Conservation (phyloP, 2,797 vertebrate genomes). For the Cuniculus paca region DNA sequence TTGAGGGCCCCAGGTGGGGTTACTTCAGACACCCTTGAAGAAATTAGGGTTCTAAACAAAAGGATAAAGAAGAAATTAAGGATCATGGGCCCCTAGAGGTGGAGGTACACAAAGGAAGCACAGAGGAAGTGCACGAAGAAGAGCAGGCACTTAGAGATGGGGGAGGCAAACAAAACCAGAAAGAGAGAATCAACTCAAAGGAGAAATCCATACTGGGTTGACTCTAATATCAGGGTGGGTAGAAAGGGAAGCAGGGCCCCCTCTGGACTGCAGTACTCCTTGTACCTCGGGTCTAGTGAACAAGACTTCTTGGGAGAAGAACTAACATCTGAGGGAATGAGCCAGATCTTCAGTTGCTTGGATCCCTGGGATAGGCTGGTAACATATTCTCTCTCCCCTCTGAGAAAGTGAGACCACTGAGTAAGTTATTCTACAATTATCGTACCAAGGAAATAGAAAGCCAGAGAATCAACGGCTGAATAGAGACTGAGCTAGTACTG, state of each 20-base stretch:
- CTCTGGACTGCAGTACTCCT: not conserved
- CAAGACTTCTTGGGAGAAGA: not conserved
- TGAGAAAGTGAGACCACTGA: not conserved
- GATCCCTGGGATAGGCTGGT: not conserved
- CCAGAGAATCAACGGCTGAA: not conserved
- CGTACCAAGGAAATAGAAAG: not conserved
- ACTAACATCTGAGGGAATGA: not conserved
- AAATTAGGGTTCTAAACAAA: not conserved
- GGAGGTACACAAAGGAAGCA: not conserved
- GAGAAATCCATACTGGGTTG: not conserved
- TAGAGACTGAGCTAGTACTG: not conserved
- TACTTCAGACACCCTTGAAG: not conserved
- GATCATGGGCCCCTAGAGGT: not conserved
- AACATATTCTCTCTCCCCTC: not conserved
- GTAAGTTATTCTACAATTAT: not conserved
- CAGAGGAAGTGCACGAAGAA: not conserved
- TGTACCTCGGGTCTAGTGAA: not conserved
- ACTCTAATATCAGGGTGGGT: not conserved
- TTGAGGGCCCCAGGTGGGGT: not conserved
- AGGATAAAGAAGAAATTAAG: not conserved
- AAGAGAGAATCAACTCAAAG: not conserved
- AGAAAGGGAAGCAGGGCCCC: not conserved
- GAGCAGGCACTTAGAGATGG: not conserved
- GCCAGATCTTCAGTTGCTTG: not conserved
- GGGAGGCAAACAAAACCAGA: not conserved